Conservation (phyloP, 2,888 invertebrate genomes). For the Aphelenchoides bicaudatus region DNA sequence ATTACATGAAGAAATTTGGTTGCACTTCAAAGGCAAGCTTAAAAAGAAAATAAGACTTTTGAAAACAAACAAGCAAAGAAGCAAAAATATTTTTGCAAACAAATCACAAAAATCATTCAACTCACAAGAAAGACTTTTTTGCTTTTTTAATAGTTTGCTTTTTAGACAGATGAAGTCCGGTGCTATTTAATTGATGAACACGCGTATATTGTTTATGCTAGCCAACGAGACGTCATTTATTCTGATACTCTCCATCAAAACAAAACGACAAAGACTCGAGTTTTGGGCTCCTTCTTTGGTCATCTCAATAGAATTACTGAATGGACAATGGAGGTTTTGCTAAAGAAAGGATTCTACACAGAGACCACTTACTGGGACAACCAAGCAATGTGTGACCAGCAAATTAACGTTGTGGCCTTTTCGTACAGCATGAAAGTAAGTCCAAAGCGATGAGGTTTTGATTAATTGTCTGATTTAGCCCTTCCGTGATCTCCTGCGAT, state of each 20-base stretch:
- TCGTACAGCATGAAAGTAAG: constrained; percentile 25
- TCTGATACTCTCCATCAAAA: constrained; percentile 19
- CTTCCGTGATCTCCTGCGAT: neutral
- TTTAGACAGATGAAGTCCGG: constrained; percentile 26
- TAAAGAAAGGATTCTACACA: constrained; percentile 52
- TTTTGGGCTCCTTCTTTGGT: constrained; percentile 51
- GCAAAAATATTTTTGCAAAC: no score
- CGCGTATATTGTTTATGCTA: constrained; percentile 56
- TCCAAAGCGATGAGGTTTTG: neutral
- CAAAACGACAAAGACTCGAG: constrained; percentile 13
- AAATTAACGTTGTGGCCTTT: constrained; percentile 26
- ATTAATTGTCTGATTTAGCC: constrained; percentile 20
- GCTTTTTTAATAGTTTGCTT: no score
- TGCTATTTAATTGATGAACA: constrained; percentile 59
- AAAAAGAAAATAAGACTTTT: neutral
- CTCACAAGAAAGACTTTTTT: no score
- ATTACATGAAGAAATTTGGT: constrained; percentile 44
- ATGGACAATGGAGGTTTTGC: constrained; percentile 51
- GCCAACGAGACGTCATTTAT: constrained; percentile 29
- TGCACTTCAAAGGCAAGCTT: constrained; percentile 41
- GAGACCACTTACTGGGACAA: constrained; percentile 47
- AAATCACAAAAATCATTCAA: no score
- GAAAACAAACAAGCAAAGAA: neutral
- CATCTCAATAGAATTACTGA: constrained; percentile 54
- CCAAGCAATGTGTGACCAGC: constrained; percentile 50